Conservation (phyloP, 1,140 invertebrate species). For the Drosophila gunungcola region DNA sequence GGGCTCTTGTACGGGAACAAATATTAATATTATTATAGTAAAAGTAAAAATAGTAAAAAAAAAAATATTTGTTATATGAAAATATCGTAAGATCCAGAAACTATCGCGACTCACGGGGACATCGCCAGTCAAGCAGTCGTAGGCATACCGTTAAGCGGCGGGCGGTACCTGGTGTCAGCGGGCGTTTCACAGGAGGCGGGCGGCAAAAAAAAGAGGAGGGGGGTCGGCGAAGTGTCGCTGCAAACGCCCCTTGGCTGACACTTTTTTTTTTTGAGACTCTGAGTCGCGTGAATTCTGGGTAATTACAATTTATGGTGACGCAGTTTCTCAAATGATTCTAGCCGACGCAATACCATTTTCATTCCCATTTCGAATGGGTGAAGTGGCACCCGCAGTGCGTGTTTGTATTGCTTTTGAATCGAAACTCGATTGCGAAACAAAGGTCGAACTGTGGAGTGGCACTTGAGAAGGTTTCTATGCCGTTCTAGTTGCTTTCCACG, state of each 20-base stretch:
- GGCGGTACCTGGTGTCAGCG: slow-evolving; percentile 58
- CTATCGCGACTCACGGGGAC: neutral
- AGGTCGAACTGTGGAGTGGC: slow-evolving; percentile 27
- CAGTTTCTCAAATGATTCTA: slow-evolving; percentile 45
- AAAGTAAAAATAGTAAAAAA: no score
- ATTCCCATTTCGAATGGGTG: slow-evolving; percentile 33
- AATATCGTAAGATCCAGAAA: neutral
- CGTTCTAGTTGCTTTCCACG: slow-evolving; percentile 67
- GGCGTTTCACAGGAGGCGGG: slow-evolving; percentile 22
- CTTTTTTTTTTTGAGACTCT: slow-evolving; percentile 30
- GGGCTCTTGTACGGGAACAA: no score
- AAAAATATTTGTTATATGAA: neutral
- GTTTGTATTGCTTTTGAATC: slow-evolving; percentile 82
- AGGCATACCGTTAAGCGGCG: slow-evolving; percentile 13
- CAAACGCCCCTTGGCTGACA: slow-evolving; percentile 63
- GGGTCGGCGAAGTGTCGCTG: slow-evolving; percentile 47
- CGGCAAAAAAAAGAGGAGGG: neutral
- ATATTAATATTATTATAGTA: no score
- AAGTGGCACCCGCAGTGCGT: slow-evolving; percentile 78
- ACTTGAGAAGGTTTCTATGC: slow-evolving; percentile 28
- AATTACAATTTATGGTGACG: slow-evolving; percentile 73
- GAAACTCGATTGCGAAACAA: slow-evolving; percentile 79
- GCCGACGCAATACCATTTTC: slow-evolving; percentile 21
- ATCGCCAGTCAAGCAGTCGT: neutral
- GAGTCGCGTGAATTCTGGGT: slow-evolving; percentile 76